These are phyloP conservation scores for Cochlearius cochlearius DNA, from an alignment of 2,113 vertebrate genomes.

Conservation along the genomic window DNA sequence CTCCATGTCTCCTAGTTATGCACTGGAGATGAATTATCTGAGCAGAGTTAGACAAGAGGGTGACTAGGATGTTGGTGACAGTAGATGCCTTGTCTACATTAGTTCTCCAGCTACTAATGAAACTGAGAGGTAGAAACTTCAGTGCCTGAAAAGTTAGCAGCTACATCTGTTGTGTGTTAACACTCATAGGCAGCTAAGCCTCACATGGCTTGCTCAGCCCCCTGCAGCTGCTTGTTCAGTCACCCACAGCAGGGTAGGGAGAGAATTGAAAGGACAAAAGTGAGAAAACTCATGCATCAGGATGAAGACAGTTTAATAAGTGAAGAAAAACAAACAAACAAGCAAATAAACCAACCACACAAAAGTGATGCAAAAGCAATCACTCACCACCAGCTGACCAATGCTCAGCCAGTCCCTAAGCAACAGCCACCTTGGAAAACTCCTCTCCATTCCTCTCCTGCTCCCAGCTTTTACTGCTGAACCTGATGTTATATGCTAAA, in stretches of 20 bases:
- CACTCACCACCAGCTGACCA: background rate
- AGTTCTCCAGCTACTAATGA: background rate
- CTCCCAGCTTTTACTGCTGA: background rate
- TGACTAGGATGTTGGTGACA: background rate
- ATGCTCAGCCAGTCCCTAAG: background rate
- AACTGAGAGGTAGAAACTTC: background rate
- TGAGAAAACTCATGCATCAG: background rate
- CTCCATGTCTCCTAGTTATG: background rate
- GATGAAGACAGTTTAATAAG: background rate
- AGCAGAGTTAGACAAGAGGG: background rate
- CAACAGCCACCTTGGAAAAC: background rate
- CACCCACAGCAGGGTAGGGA: background rate
- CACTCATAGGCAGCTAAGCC: background rate
- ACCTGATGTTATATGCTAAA: fast-evolving
- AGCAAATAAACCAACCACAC: background rate
- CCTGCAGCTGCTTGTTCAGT: background rate
- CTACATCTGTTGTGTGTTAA: background rate
- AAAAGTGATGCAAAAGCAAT: background rate
- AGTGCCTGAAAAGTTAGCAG: background rate
- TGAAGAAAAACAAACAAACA: background rate
- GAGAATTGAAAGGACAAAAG: background rate
- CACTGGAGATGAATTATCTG: background rate
- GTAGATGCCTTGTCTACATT: background rate
- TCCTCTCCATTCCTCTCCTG: fast-evolving
- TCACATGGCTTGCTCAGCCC: background rate